Conservation (phyloP, 2,888 invertebrate species). For the Melitaea athalia region DNA sequence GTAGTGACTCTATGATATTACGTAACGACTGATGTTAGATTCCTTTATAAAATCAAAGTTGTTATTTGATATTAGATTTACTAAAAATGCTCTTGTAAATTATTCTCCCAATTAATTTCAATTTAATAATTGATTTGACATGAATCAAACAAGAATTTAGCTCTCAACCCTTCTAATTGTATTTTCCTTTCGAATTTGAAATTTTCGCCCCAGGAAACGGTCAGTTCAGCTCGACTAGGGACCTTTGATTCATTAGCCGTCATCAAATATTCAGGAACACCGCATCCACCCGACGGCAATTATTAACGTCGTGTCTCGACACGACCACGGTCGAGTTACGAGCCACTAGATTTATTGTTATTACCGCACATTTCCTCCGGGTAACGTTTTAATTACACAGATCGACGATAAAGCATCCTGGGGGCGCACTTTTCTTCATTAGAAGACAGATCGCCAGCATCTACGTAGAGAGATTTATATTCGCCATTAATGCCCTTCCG, state of each 20-base stretch:
- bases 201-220: slow-evolving; percentile 24
- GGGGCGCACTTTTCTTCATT: slow-evolving; percentile 82
- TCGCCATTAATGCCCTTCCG: slow-evolving; percentile 60
- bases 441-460: slow-evolving; percentile 73
- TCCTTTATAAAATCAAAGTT: too few species aligned
- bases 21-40: too few species aligned
- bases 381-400: slow-evolving; percentile 83
- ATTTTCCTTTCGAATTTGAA: slow-evolving; percentile 29
- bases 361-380: slow-evolving; percentile 80
- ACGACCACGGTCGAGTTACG: slow-evolving; percentile 54
- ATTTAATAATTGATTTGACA: not conserved
- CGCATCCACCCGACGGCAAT: slow-evolving; percentile 56
- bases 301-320: slow-evolving; percentile 57
- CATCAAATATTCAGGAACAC: slow-evolving; percentile 60
- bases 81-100: not conserved
- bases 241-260: slow-evolving; percentile 58
- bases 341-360: slow-evolving; percentile 77
- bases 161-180: slow-evolving; percentile 15
- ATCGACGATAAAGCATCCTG: slow-evolving; percentile 80
- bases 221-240: slow-evolving; percentile 42
- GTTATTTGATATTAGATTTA: too few species aligned
- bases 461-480: slow-evolving; percentile 66
- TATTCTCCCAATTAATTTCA: not conserved
- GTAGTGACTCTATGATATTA: too few species aligned
- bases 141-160: not conserved